Evolutionary conservation across 2,888 invertebrate genomes (phyloP), one percentile per base, ranked within the genome.

Genomic region (Melangyna quadrimaculata): DNA sequence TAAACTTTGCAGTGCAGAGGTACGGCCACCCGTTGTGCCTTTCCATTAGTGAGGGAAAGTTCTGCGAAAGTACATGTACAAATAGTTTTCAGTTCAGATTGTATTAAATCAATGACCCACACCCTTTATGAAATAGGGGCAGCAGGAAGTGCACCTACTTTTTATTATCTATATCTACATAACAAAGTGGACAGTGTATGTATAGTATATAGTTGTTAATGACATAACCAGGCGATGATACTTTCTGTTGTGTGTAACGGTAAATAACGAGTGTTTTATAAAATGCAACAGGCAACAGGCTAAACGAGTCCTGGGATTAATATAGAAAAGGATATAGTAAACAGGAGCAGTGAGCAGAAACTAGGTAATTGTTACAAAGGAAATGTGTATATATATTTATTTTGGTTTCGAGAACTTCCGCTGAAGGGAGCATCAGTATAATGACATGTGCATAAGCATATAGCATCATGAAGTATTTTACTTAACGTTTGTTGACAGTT

Each of bases 301-400:
- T 27, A 43, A 67, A 35, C 32, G 51, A 19, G 53, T 78, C 59
- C 51, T 45, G 10, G 45, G 45, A 12, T 37, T 55, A 45, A 40
- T 10, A 29, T 12, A 53, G 5, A 55, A 57, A 45, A 67, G 73
- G 78, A 83, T 65, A 73, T 63, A 55, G 43, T 29, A 17, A 29
- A 55, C 8, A 63, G 40, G 43, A 48, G 45, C n/a, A 32, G 14
- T 6, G 14, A 37, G 14, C 19, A 57, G 17, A 57, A 74, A 70
- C 69, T 73, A 40, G 63, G 73, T 73, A 70, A 73, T 82, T 78
- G 82, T 82, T 57, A 78, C 63, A 40, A 45, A 45, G 73, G 59
- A 63, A 48, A 32, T 37, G 29, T 27, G n/a, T 69, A 53, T 69
- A 51, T 27, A 22, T 69, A 53, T 69, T 57, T 69, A 73, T 73